Percentiles rank a stretch among this genome's conserved stretches.
These are phyloP conservation scores for Lepidocolaptes lacrymiger DNA, from an alignment of 2,797 vertebrate species.

Conservation along the genomic window DNA sequence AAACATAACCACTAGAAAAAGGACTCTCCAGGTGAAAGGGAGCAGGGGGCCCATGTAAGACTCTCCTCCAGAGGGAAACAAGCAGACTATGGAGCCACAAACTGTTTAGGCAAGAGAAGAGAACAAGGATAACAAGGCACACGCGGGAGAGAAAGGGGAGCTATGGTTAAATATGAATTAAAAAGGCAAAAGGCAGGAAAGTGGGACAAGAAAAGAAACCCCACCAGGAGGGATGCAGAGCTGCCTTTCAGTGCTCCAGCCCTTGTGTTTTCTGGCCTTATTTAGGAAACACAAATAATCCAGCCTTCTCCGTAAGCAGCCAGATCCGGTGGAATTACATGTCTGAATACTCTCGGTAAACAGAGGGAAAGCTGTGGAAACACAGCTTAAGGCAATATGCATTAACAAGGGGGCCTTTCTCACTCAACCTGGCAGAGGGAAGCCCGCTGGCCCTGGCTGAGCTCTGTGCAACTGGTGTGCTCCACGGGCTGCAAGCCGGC, in stretches of 20 bases:
- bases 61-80: neutral
- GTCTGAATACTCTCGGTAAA: slow-evolving; percentile 46
- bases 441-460: neutral
- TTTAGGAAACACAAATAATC: slow-evolving; percentile 62
- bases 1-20: neutral
- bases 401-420: slow-evolving; percentile 58
- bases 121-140: fast-evolving
- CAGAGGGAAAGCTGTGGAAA: slow-evolving; percentile 54
- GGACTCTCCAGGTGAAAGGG: neutral
- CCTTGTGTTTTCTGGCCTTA: slow-evolving; percentile 53
- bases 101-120: neutral
- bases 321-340: slow-evolving; percentile 60
- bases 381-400: neutral
- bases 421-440: slow-evolving; percentile 1
- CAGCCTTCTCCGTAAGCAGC: slow-evolving; percentile 32
- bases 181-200: neutral
- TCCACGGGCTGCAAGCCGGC: neutral
- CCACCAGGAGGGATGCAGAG: neutral
- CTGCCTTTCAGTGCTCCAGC: neutral
- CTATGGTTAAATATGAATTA: neutral
- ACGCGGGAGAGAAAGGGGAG: fast-evolving
- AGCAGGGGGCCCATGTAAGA: neutral
- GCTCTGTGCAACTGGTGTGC: neutral
- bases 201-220: neutral
- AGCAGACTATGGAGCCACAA: fast-evolving